phyloP scores from a whole-genome alignment of 2,797 vertebrate genomes.

The Anabacerthia variegaticeps region DNA sequence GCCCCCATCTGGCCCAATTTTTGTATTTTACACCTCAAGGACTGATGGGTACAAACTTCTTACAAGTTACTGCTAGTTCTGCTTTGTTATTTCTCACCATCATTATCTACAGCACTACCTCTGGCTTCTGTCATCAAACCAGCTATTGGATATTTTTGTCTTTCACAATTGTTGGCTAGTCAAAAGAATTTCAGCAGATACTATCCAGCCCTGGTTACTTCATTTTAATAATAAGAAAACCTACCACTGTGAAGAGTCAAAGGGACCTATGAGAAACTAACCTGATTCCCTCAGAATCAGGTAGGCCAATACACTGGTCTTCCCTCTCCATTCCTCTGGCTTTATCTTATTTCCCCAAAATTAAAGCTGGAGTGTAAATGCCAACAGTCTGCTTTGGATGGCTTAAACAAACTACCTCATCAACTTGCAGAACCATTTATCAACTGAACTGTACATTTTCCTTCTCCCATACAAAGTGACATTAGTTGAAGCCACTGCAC shows the following conservation, averaged over 20 bases:
- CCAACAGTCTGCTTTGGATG: background rate
- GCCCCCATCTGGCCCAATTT: background rate
- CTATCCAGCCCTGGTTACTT: background rate
- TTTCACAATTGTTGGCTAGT: background rate
- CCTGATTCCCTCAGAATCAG: rapidly evolving
- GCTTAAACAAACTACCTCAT: background rate
- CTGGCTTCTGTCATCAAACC: background rate
- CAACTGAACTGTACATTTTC: background rate
- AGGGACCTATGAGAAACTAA: background rate
- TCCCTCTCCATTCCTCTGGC: background rate
- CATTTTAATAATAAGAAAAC: background rate
- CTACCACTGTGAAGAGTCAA: background rate
- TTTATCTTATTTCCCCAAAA: background rate
- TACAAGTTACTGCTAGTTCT: background rate
- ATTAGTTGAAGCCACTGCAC: background rate
- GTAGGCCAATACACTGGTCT: background rate
- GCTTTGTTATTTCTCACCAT: background rate
- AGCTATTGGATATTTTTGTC: background rate
- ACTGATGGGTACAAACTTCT: background rate
- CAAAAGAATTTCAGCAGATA: background rate
- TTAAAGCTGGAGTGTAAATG: background rate
- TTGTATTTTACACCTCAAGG: background rate
- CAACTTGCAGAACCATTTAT: background rate
- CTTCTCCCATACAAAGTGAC: background rate
- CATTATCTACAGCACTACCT: background rate